Base-by-base conservation (phyloP, 2,113 vertebrate species). In the Elaphurus davidianus region DNA sequence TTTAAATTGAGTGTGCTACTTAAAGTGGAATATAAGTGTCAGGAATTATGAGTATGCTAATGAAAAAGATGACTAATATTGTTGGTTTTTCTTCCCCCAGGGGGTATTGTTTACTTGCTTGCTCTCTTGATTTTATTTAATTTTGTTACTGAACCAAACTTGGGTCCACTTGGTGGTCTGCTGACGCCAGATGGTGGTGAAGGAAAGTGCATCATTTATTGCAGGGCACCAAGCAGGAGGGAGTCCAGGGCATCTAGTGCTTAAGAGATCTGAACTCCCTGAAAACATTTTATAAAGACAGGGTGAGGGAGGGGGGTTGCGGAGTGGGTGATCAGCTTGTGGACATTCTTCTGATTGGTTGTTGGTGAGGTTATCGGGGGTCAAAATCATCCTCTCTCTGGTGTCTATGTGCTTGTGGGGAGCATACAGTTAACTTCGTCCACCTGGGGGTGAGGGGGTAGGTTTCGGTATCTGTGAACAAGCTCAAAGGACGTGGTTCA, bases 1-100 rank as follows among this genome's bases (percentile, higher is more conserved):
- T 94, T 95, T 90, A 87, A 88, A 95, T 78, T 47, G 83, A 91
- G 93, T 84, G 33, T 90, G 25, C 28, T 71, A 25, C 93, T 95
- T 94, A 79, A 93, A 93, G 13, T 74, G 47, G 19, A 88, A 78
- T 78, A 9, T 27, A 89, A 93, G n/a, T 64, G 30, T 91, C 90
- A 84, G 57, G 28, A 94, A 52, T 82, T 85, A 62, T 50, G 40
- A 91, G 23, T 91, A 59, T 71, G 76, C 15, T 71, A 98, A 85
- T 25, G 52, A 96, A 94, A 96, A 87, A 54, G 25, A 40, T 52
- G 40, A 67, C 45, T 55, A 85, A 33, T 64, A 9, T 25, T 71
- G 25, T 62, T 94, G 47, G 50, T 82, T n/a, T 52, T 54, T 13
- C 30, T 12, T 3, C 50, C 19, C 30, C 30, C 19, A 2, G 0